Evolutionary conservation across 2,113 vertebrate genomes (phyloP).

Genomic region (Gymnorhina tibicen): DNA sequence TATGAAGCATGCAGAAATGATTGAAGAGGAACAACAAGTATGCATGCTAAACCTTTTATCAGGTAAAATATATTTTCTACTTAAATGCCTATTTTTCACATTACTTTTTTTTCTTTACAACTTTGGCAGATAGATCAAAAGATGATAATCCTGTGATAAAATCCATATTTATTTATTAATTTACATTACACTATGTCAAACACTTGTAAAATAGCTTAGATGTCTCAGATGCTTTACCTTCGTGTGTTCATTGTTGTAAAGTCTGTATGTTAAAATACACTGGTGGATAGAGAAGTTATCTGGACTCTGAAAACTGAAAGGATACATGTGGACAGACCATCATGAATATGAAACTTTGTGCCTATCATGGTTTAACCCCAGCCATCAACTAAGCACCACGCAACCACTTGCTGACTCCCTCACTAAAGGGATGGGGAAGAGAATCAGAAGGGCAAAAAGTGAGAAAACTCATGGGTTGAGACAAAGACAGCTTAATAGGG

Average conservation of each 20-base stretch:
- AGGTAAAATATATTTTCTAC: background rate
- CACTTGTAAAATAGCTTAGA: background rate
- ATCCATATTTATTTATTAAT: background rate
- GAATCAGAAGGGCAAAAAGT: background rate
- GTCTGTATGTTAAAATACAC: background rate
- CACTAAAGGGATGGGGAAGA: no score
- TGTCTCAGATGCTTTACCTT: background rate
- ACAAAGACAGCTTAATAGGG: background rate
- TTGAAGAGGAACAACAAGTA: background rate
- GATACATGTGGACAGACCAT: background rate
- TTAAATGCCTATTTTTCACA: background rate
- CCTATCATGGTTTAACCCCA: background rate
- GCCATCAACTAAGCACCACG: background rate
- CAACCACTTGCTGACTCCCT: background rate
- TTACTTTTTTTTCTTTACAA: background rate
- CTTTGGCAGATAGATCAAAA: background rate
- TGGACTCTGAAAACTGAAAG: background rate
- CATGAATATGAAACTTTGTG: background rate
- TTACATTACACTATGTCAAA: background rate
- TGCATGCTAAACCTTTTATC: background rate
- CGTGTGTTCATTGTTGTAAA: background rate
- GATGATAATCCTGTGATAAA: background rate
- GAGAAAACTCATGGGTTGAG: accelerated
- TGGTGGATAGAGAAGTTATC: background rate
- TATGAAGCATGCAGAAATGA: background rate